Base-by-base conservation (phyloP, 1,140 invertebrate genomes). In the Camponotus vicinus region DNA sequence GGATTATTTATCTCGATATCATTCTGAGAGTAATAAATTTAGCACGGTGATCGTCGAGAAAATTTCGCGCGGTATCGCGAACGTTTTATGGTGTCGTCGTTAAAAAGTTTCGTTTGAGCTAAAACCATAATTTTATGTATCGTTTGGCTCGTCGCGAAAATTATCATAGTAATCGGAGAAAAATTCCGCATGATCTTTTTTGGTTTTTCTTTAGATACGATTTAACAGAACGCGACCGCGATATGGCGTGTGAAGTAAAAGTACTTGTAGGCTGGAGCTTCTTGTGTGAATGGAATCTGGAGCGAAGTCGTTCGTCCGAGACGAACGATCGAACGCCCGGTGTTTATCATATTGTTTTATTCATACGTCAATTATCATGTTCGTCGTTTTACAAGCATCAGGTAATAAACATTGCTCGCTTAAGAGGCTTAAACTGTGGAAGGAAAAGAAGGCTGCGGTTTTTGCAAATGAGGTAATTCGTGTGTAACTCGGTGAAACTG, bases 271-370 rank as follows among this genome's bases (percentile, higher is more conserved):
- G 64, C 78, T 49, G 61, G 57, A 87, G 73, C 52, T 67, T 64
- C 73, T 52, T 49, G 49, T 52, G 49, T 52, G 52, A 67, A 59
- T 15, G 73, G 85, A 89, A 90, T 90, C 88, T 90, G 52, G 89
- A 90, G 83, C 89, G 61, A 66, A 87, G 45, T 76, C 85, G 49
- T 78, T 90, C 89, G 79, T 78, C 82, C 64, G 85, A 71, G 85
- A 90, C 88, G 88, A 87, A 90, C 85, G 89, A 90, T 90, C 88
- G 87, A 75, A 84, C 73, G 55, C 73, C 86, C 69, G 67, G 63
- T 87, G 82, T 80, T 90, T 89, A 87, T 89, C 89, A 90, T 87
- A 89, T 90, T 90, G 89, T 88, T 89, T 89, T 90, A 90, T 90
- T 90, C 88, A 89, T 87, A 32, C 37, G 75, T 64, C 79, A 73